A percentile compares a stretch with the other conserved stretches of the same genome.
phyloP scores from a whole-genome alignment of 2,797 vertebrate genomes.

The Eulemur coronatus region DNA sequence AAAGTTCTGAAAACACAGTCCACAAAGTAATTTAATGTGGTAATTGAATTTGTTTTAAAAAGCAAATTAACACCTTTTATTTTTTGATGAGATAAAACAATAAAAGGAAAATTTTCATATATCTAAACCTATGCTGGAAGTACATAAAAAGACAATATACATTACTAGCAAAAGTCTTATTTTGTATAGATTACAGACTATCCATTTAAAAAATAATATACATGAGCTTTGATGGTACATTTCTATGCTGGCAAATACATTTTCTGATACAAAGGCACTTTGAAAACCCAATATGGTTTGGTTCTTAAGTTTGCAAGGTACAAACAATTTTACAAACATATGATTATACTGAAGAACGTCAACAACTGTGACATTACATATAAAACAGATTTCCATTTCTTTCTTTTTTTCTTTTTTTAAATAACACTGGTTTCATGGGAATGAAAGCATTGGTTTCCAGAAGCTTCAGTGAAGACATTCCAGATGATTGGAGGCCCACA shows the following conservation, averaged over 20 bases:
- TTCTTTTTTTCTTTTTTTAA: background rate
- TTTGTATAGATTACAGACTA: conserved; percentile 75
- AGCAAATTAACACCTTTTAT: conserved; percentile 69
- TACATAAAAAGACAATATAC: conserved; percentile 59
- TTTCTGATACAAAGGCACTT: conserved; percentile 93
- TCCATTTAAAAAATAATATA: conserved; percentile 71
- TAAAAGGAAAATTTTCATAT: conserved; percentile 65
- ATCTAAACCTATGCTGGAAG: conserved; percentile 72
- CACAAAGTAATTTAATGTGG: conserved; percentile 68
- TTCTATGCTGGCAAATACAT: conserved; percentile 84
- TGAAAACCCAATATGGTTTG: conserved; percentile 91
- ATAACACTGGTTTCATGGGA: conserved; percentile 84
- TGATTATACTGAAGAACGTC: conserved; percentile 82
- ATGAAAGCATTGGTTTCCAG: conserved; percentile 81
- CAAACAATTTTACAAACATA: conserved; percentile 86
- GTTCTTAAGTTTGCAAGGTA: conserved; percentile 90
- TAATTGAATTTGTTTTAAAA: conserved; percentile 66
- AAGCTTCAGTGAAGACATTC: conserved; percentile 81
- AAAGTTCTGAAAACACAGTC: conserved; percentile 71
- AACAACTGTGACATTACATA: conserved; percentile 83
- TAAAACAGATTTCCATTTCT: conserved; percentile 81
- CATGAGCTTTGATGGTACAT: conserved; percentile 75
- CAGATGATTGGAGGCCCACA: conserved; percentile 76
- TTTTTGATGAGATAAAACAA: conserved; percentile 73
- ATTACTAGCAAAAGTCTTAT: conserved; percentile 73